Conservation (phyloP, 2,113 vertebrate genomes). For the Propithecus coquereli region DNA sequence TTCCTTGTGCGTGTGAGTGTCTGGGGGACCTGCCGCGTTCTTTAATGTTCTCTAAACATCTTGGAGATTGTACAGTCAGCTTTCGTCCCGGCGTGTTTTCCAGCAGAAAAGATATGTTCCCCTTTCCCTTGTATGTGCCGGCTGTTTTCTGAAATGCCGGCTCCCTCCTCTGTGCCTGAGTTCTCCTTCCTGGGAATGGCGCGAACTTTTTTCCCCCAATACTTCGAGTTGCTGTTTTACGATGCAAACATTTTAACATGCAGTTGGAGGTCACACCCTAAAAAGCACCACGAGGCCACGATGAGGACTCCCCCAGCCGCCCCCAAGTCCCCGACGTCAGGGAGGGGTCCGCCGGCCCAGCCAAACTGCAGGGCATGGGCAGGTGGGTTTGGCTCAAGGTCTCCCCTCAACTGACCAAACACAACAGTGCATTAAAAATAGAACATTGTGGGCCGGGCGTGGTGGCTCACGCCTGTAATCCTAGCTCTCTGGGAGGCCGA, state of each 20-base stretch:
- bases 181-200: not conserved
- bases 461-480: too few relatives aligned
- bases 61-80: too few relatives aligned
- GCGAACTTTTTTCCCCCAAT: too few relatives aligned
- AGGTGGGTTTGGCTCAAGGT: not conserved
- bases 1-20: not conserved
- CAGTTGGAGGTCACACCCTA: not conserved
- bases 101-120: not conserved
- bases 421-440: not conserved
- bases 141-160: not conserved
- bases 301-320: not conserved
- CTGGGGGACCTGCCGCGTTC: too few relatives aligned
- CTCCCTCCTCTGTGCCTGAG: not conserved
- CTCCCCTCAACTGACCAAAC: not conserved
- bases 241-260: not conserved
- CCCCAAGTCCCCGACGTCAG: not conserved
- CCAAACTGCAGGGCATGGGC: too few relatives aligned
- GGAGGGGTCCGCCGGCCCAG: not conserved
- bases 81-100: not conserved
- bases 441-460: not conserved
- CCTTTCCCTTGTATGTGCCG: not conserved
- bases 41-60: not conserved
- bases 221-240: too few relatives aligned
- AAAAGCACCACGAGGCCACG: fast-evolving
- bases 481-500: too few relatives aligned